Evolutionary conservation across 2,113 vertebrate genomes (phyloP).

Genomic region (Oryzias celebensis): DNA sequence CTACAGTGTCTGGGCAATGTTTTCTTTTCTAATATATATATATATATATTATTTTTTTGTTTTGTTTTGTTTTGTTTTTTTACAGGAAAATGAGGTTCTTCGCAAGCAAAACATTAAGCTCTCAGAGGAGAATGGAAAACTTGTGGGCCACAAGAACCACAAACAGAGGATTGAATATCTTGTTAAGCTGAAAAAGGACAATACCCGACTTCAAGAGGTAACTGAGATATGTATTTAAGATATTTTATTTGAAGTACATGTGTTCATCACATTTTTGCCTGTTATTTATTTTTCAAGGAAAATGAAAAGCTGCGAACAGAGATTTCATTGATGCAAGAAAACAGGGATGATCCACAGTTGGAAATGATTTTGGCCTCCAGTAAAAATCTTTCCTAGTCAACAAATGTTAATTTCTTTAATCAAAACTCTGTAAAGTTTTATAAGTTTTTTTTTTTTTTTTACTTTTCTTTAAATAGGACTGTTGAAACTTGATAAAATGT

Average conservation of each 20-base stretch:
- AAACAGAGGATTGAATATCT: slow-evolving; percentile 96
- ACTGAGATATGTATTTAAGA: not conserved
- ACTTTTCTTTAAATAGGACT: not conserved
- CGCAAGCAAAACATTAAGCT: slow-evolving; percentile 85
- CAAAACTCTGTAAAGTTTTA: too few species aligned
- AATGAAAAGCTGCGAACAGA: slow-evolving; percentile 82
- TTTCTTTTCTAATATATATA: too few species aligned
- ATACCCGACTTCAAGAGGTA: slow-evolving; percentile 88
- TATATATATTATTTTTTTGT: too few species aligned
- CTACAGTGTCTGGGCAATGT: too few species aligned
- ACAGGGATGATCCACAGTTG: slow-evolving; percentile 5
- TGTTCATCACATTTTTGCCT: not conserved
- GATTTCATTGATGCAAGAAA: slow-evolving; percentile 63
- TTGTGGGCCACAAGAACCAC: slow-evolving; percentile 92
- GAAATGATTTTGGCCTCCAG: slow-evolving; percentile 27
- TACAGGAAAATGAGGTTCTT: slow-evolving; percentile 85
- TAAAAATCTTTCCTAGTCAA: not conserved
- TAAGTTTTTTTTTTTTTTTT: not conserved
- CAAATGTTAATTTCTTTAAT: too few species aligned
- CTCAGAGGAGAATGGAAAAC: slow-evolving; percentile 92
- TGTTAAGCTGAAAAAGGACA: slow-evolving; percentile 92
- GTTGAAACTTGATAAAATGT: not conserved
- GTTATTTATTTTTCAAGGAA: slow-evolving; percentile 74
- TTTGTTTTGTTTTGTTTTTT: slow-evolving; percentile 4
- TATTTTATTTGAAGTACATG: not conserved